Conservation (phyloP, 2,888 invertebrate genomes). For the Pandemis corylana region DNA sequence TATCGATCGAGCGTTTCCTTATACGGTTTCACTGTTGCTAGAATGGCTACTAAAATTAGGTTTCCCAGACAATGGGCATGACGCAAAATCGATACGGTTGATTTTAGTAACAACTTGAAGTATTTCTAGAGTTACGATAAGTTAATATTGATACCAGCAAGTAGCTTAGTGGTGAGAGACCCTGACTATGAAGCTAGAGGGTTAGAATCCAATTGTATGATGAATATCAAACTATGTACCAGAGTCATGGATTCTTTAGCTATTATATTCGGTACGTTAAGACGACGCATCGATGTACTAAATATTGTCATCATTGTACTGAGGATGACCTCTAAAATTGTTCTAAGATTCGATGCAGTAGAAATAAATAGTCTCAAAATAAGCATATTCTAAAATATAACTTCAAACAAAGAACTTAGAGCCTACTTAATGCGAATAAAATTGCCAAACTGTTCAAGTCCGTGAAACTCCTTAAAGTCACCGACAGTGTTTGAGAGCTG, state of each 20-base stretch:
- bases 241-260: too few species aligned
- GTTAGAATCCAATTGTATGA: too few species aligned
- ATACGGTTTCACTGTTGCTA: conserved; percentile 8
- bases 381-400: background rate
- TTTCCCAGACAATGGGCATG: background rate
- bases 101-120: background rate
- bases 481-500: conserved; percentile 23
- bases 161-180: too few species aligned
- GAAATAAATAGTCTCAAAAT: background rate
- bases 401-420: background rate
- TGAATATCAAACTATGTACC: too few species aligned
- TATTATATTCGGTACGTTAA: too few species aligned
- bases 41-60: conserved; percentile 7
- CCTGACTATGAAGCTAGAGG: too few species aligned
- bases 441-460: conserved; percentile 24
- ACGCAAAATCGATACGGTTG: background rate
- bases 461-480: conserved; percentile 22
- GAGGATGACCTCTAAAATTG: too few species aligned
- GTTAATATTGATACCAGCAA: background rate
- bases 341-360: too few species aligned
- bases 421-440: conserved; percentile 30
- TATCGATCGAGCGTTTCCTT: conserved; percentile 4
- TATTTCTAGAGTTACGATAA: background rate
- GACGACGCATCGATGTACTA: too few species aligned
- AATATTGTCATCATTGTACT: too few species aligned